Conservation (phyloP, 1,140 invertebrate species). For the Diuraphis noxia region DNA sequence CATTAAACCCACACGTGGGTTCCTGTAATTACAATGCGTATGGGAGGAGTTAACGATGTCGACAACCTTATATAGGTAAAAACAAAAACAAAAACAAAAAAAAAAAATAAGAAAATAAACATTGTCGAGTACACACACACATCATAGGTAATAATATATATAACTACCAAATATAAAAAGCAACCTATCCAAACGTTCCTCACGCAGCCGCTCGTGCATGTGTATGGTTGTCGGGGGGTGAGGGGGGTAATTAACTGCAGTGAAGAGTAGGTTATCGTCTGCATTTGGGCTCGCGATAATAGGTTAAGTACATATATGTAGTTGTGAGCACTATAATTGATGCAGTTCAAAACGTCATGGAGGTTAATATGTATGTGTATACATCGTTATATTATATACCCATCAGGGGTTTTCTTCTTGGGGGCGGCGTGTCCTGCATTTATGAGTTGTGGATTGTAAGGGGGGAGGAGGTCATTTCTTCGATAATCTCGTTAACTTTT, state of each 20-base stretch:
- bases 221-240: background rate
- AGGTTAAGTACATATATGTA: background rate
- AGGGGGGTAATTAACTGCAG: background rate
- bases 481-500: background rate
- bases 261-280: background rate
- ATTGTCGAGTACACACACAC: background rate
- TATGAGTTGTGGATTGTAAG: background rate
- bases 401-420: background rate
- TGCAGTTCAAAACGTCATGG: background rate
- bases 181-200: background rate
- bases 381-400: background rate
- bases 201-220: background rate
- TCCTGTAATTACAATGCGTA: conserved; percentile 47
- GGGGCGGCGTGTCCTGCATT: too few species aligned
- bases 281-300: background rate
- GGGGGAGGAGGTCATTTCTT: background rate
- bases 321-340: background rate
- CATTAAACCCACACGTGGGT: conserved; percentile 48
- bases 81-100: background rate
- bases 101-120: conserved; percentile 22
- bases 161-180: background rate
- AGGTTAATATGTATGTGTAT: too few species aligned
- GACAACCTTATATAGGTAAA: conserved; percentile 47
- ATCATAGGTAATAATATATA: background rate
- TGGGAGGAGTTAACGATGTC: conserved; percentile 50